Base-by-base conservation (phyloP, 2,113 vertebrate species). In the Clarias macrocephalus region DNA sequence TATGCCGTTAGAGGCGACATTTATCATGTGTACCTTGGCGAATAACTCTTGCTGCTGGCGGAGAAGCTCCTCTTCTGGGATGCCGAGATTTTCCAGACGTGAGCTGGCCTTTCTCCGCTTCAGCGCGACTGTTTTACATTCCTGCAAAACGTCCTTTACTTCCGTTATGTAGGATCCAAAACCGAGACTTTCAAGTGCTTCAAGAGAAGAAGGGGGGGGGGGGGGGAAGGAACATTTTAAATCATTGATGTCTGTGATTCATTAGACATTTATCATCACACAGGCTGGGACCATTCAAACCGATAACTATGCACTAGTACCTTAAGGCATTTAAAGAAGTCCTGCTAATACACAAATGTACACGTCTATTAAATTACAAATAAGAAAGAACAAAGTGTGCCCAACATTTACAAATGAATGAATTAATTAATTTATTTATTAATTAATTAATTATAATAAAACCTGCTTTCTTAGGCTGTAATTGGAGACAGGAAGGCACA, bases 131-230 rank as follows among this genome's bases (percentile, higher is more conserved):
- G 98, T 99, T 95, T 99, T 99, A 95, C 98, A 99, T 95, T 99
- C 98, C 95, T 99, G 98, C 93, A 99, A 95, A 89, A 99, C 98
- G 93, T 99, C 98, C 95, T 99, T 99, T 90, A 99, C 98, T 94
- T 99, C 98, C 18, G 96, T 96, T 92, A 99, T 99, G 91, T 99
- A 99, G 1, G 98, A 99, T 28, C 96, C 97, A 93, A 99, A 99
- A 80, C 98, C 98, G 85, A 99, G 97, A 92, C 98, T 99, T 94
- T 99, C 98, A 76, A 99, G 96, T 88, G 98, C 98, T 99, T 88
- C 79, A 86, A 62, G 21, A 62, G 19, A 37, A 60, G 11, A 42
- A 6, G 10, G 12, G n/a, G 88, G 89, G 91, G 37, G 11, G 62
- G 48, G 10, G 28, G 52, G n/a, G n/a, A n/a, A n/a, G n/a, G n/a